Evolutionary conservation across 2,113 vertebrate genomes (phyloP).

Genomic region (Aptenodytes forsteri): DNA sequence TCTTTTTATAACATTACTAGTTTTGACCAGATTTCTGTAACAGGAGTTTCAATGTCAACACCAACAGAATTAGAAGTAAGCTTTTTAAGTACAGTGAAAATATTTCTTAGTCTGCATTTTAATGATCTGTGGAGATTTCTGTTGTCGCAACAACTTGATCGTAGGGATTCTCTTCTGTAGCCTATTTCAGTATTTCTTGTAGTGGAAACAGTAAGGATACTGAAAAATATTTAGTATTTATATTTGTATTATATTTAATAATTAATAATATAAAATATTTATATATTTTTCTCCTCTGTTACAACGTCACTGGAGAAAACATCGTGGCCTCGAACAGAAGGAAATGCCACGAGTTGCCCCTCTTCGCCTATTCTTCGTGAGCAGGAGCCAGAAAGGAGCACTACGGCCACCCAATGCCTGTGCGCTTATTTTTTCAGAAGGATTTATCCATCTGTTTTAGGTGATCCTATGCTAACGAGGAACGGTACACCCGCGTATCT

Average conservation of each 20-base stretch:
- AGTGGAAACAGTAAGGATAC: neutral
- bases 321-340: neutral
- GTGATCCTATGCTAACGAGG: rapidly evolving
- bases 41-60: neutral
- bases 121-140: neutral
- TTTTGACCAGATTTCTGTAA: neutral
- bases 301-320: neutral
- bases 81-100: neutral
- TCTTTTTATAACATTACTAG: neutral
- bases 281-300: neutral
- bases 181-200: neutral
- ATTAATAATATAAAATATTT: too few species aligned
- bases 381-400: neutral
- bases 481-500: rapidly evolving
- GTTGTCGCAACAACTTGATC: neutral
- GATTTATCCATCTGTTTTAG: neutral
- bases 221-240: neutral
- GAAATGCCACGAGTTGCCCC: neutral
- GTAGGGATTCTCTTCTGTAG: neutral
- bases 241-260: too few species aligned
- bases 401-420: rapidly evolving
- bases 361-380: neutral
- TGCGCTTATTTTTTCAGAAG: rapidly evolving
- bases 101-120: neutral
- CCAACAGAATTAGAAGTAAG: neutral